Conservation (phyloP, 2,113 vertebrate genomes). For the Zapus hudsonius region DNA sequence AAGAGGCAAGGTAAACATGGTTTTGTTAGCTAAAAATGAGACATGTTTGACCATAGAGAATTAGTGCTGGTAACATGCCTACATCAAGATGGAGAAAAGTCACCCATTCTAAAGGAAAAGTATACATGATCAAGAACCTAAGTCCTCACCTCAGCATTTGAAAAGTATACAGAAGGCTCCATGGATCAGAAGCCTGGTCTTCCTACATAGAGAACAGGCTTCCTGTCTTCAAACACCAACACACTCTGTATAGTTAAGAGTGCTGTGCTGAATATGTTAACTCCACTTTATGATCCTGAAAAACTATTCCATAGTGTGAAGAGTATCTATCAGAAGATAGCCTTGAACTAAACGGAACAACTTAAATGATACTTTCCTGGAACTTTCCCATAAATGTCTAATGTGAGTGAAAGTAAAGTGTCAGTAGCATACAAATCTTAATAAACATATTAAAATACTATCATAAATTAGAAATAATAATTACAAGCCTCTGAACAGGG, state of each 20-base stretch:
- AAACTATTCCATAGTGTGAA: not conserved
- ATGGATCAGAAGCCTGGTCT: not conserved
- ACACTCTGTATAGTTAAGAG: slow-evolving; percentile 12
- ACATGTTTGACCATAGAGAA: slow-evolving; percentile 7
- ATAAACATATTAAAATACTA: slow-evolving; percentile 4
- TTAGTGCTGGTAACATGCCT: not conserved
- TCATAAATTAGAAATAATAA: slow-evolving; percentile 46
- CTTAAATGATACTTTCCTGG: slow-evolving; percentile 19
- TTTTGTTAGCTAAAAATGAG: slow-evolving; percentile 47
- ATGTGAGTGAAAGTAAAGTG: slow-evolving; percentile 24
- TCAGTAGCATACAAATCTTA: not conserved
- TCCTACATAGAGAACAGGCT: not conserved
- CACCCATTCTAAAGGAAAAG: slow-evolving; percentile 21
- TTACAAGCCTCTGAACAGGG: slow-evolving; percentile 6
- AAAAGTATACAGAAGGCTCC: slow-evolving; percentile 32
- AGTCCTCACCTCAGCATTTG: slow-evolving; percentile 36
- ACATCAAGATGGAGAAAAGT: not conserved
- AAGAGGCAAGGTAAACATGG: not conserved
- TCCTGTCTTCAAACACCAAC: slow-evolving; percentile 5
- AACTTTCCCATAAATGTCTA: slow-evolving; percentile 23
- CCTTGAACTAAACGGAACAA: slow-evolving; percentile 19
- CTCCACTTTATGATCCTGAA: slow-evolving; percentile 16
- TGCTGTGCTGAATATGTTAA: not conserved
- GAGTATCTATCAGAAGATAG: slow-evolving; percentile 23
- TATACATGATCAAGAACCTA: not conserved